Conservation (phyloP, 2,888 invertebrate species). For the Mesorhabditis sp. region DNA sequence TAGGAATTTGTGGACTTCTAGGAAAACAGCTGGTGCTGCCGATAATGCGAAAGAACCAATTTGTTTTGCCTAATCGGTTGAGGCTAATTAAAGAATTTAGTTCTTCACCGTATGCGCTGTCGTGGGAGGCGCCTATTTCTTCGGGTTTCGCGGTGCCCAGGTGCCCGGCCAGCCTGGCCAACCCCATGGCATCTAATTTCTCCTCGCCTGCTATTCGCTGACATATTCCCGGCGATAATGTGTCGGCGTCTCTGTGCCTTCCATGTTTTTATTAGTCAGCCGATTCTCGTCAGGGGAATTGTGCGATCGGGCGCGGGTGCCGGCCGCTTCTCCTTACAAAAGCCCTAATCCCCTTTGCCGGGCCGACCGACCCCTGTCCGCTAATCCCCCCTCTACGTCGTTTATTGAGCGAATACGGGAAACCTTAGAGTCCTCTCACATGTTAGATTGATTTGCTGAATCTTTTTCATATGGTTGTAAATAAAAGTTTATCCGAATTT, state of each 20-base stretch:
- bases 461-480: background rate
- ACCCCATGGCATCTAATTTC: background rate
- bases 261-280: too few species aligned
- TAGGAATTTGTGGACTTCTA: too few species aligned
- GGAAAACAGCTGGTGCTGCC: too few species aligned
- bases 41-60: background rate
- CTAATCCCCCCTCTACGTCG: background rate
- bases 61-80: background rate
- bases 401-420: slow-evolving; percentile 4
- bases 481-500: background rate
- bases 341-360: too few species aligned
- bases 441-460: background rate
- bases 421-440: background rate
- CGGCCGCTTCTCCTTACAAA: too few species aligned
- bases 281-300: too few species aligned
- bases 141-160: slow-evolving; percentile 12
- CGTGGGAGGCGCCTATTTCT: slow-evolving; percentile 41
- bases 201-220: too few species aligned
- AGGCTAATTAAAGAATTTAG: background rate
- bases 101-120: slow-evolving; percentile 39
- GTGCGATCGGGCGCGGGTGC: too few species aligned
- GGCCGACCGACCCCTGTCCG: background rate
- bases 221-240: too few species aligned
- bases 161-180: background rate
- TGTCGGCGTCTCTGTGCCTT: too few species aligned